Evolutionary conservation across 2,888 invertebrate genomes (phyloP).

Genomic region (Athrips mouffetella): DNA sequence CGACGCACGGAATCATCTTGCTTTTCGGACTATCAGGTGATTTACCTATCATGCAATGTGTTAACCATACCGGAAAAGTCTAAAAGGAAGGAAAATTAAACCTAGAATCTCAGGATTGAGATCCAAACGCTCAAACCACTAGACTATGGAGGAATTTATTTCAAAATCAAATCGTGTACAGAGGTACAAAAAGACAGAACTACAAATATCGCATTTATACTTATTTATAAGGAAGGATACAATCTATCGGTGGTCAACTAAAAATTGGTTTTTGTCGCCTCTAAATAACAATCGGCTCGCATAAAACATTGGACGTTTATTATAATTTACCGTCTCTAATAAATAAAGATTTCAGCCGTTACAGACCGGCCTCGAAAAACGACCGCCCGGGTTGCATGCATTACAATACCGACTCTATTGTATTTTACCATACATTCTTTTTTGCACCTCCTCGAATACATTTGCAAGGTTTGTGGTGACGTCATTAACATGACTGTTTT

Average conservation of each 20-base stretch:
- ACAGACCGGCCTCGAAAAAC: conserved; percentile 59
- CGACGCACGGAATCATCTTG: too few species aligned
- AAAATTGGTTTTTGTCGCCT: conserved; percentile 40
- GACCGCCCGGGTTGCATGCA: conserved; percentile 71
- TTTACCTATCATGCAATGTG: too few species aligned
- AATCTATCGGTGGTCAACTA: conserved; percentile 4
- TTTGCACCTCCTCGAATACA: conserved; percentile 68
- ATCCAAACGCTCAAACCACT: too few species aligned
- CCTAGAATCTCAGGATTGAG: too few species aligned
- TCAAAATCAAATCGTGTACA: too few species aligned
- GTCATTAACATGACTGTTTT: conserved; percentile 34
- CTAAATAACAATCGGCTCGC: conserved; percentile 53
- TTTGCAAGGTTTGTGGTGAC: conserved; percentile 60
- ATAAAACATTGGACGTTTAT: conserved; percentile 64
- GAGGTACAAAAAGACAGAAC: not conserved
- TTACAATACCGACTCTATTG: conserved; percentile 70
- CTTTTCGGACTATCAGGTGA: too few species aligned
- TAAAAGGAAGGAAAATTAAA: too few species aligned
- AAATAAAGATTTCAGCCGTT: conserved; percentile 73
- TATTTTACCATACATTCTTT: conserved; percentile 72
- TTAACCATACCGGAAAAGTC: too few species aligned
- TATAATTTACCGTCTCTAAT: conserved; percentile 74
- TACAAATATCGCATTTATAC: conserved; percentile 5
- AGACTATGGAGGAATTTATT: too few species aligned
- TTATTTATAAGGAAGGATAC: conserved; percentile 5